Conservation (phyloP, 1,140 invertebrate species). For the Paraescarpia echinospica region DNA sequence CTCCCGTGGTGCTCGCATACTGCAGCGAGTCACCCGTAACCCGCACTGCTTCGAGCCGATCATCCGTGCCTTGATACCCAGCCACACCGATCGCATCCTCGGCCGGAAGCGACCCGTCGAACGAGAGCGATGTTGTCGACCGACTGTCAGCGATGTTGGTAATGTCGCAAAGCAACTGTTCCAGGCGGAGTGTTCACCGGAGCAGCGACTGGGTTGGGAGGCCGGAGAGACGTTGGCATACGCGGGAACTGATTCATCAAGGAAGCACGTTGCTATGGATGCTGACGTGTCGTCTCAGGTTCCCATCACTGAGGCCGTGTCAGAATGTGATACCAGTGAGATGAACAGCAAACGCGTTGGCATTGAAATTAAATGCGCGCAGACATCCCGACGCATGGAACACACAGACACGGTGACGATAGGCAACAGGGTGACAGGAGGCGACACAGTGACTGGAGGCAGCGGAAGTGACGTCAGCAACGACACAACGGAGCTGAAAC, state of each 20-base stretch:
- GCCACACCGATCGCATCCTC: neutral
- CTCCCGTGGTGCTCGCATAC: neutral
- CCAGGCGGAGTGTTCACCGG: neutral
- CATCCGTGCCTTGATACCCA: neutral
- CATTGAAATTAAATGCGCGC: neutral
- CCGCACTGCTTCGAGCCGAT: slow-evolving; percentile 17
- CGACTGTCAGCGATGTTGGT: neutral
- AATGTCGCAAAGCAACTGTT: neutral
- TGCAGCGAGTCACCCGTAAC: slow-evolving; percentile 7
- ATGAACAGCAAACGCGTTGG: neutral
- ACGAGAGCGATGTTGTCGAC: neutral
- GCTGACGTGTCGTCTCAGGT: neutral
- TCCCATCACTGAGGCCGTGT: neutral
- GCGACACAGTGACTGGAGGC: neutral
- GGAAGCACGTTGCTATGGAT: neutral
- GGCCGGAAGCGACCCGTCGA: neutral
- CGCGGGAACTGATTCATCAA: neutral
- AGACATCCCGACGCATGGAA: neutral
- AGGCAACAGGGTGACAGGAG: neutral
- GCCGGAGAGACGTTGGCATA: neutral
- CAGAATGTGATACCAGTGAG: neutral
- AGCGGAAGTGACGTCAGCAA: neutral
- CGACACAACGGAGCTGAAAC: neutral
- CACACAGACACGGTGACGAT: neutral
- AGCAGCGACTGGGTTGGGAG: neutral